Base-by-base conservation (phyloP, 2,797 vertebrate species). In the Zalophus californianus region DNA sequence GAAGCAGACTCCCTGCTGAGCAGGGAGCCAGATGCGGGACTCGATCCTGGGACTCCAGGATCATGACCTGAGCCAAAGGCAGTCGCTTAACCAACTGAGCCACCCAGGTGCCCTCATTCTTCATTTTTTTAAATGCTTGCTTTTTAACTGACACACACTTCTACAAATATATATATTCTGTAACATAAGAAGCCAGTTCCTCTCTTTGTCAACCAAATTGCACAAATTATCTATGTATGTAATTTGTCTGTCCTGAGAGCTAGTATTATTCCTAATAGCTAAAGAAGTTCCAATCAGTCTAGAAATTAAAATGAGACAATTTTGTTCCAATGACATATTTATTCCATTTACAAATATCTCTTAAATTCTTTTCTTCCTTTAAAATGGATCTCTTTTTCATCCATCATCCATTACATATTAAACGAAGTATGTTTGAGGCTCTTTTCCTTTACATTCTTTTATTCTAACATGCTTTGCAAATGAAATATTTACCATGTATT, bases 401-500 rank as follows among this genome's bases (percentile, higher is more conserved):
- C 23, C 5, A 94, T 88, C 64, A 90, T 84, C 23, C 5, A 94
- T 88, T 90, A 68, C 6, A 85, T 7, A 84, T 41, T 91, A 87
- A 96, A 84, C 2, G 38, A 90, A 77, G 56, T 50, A 29, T 4
- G 18, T 52, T 62, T 77, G 13, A 90, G 27, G 3, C 3, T 41
- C 18, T 95, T 86, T 48, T 29, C 21, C 18, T 78, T 90, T 89
- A 41, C 7, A 88, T 32, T 86, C 18, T 75, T 88, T 64, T 66
- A 62, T 92, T 56, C 44, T 86, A 68, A 95, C 6, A 27, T 41
- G 11, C 13, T 89, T 86, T 32, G 9, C 48, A 89, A 60, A 48
- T 94, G 25, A 97, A 66, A 77, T 89, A 75, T 94, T 88, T 92
- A 60, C 13, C 27, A 86, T 88, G 15, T 78, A 78, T 25, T 41